phyloP scores from a whole-genome alignment of 2,797 vertebrate species.

The Sebastes cheni region DNA sequence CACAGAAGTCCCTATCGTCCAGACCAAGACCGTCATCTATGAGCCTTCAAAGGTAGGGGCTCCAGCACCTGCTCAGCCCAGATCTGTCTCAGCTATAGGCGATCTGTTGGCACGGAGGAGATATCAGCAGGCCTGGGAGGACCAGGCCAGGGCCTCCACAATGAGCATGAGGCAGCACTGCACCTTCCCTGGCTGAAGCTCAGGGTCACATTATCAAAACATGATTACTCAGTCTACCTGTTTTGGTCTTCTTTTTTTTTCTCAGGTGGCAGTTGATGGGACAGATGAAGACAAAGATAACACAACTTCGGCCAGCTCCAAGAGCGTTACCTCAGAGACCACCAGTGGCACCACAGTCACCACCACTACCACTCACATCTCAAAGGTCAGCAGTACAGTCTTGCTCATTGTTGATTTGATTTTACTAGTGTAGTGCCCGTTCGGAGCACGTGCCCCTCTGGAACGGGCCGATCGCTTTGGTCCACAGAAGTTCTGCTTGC shows the following conservation, averaged over 20 bases:
- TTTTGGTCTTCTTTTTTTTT: neutral
- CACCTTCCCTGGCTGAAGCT: neutral
- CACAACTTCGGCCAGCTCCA: constrained; percentile 85
- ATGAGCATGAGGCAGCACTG: constrained; percentile 14
- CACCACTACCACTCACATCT: constrained; percentile 92
- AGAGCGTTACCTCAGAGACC: constrained; percentile 88
- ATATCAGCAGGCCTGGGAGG: constrained; percentile 24
- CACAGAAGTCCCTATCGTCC: constrained; percentile 92
- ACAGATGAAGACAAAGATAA: constrained; percentile 85
- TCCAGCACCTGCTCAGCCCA: constrained; percentile 59
- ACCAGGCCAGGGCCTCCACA: constrained; percentile 37
- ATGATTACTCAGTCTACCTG: neutral
- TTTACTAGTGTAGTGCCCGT: too few species aligned
- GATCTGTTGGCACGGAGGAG: constrained; percentile 7
- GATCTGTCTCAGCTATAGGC: constrained; percentile 32
- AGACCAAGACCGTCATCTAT: constrained; percentile 93
- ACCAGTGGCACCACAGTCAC: constrained; percentile 86
- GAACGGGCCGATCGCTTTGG: too few species aligned
- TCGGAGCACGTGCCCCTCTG: too few species aligned
- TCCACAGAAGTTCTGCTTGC: too few species aligned
- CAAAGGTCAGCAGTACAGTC: constrained; percentile 82
- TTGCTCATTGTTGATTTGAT: neutral
- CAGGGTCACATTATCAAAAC: neutral
- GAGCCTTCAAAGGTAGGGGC: constrained; percentile 91
- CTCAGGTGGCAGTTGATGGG: constrained; percentile 76